phyloP scores from a whole-genome alignment of 2,888 invertebrate genomes.

The Stratiomys singularior region DNA sequence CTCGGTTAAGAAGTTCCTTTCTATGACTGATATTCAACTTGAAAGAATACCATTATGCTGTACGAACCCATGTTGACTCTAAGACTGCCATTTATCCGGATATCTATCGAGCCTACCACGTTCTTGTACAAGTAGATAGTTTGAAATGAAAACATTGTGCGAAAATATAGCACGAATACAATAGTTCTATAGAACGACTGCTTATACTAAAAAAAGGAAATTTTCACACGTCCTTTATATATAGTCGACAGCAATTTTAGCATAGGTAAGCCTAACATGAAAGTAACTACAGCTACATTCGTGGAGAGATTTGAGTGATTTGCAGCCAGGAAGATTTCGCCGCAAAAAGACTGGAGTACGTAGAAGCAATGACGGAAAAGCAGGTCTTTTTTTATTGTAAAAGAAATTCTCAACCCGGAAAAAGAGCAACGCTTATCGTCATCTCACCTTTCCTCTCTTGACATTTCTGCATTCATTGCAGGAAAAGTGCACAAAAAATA shows the following conservation, averaged over 20 bases:
- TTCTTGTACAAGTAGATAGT: background rate
- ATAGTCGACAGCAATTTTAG: background rate
- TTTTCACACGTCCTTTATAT: background rate
- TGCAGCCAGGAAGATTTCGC: background rate
- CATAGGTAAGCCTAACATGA: background rate
- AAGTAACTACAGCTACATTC: background rate
- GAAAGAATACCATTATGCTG: background rate
- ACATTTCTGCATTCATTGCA: background rate
- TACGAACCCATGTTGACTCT: too few relatives aligned
- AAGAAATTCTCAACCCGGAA: slow-evolving; percentile 30
- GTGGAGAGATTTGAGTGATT: background rate
- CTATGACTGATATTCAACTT: background rate
- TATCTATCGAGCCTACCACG: background rate
- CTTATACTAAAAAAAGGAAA: background rate
- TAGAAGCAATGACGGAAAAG: too few relatives aligned
- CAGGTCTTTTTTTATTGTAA: background rate
- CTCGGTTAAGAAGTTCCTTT: background rate
- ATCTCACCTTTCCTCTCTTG: slow-evolving; percentile 8
- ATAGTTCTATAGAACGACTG: background rate
- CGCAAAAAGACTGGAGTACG: background rate
- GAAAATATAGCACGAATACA: background rate
- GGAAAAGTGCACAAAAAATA: background rate
- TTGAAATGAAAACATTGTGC: background rate
- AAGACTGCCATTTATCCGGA: background rate
- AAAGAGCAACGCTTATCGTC: slow-evolving; percentile 15